phyloP scores from a whole-genome alignment of 1,140 invertebrate genomes.

The Polypedilum pembai region DNA sequence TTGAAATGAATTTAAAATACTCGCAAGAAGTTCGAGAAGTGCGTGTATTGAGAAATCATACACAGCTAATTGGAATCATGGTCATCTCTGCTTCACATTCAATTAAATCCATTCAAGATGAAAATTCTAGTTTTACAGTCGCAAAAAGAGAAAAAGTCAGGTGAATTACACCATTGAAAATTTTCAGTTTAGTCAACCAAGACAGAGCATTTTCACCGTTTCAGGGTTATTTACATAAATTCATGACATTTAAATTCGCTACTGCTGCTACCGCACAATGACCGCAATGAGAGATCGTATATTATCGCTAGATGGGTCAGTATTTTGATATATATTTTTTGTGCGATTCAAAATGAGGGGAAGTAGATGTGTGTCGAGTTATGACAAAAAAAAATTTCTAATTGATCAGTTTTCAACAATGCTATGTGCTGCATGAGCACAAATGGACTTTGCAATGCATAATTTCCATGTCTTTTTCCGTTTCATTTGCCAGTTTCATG shows the following conservation, averaged over 20 bases:
- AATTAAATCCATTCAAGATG: background rate
- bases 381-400: slow-evolving; percentile 1
- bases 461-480: background rate
- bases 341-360: background rate
- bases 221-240: slow-evolving; percentile 8
- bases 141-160: background rate
- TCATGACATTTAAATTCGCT: background rate
- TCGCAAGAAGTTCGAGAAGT: too few relatives aligned
- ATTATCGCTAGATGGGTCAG: background rate
- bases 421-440: background rate
- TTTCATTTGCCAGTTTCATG: background rate
- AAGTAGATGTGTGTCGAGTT: slow-evolving; percentile 14
- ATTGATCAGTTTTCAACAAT: slow-evolving; percentile 23
- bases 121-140: background rate
- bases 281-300: background rate
- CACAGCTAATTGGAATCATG: background rate
- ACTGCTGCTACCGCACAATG: background rate
- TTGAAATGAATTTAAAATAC: background rate
- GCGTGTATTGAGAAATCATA: too few relatives aligned
- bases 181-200: background rate
- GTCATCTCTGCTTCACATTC: background rate
- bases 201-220: background rate
- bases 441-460: background rate
- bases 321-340: background rate
- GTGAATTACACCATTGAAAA: background rate